phyloP scores from a whole-genome alignment of 2,797 vertebrate species.

The Otolemur crassicaudatus region DNA sequence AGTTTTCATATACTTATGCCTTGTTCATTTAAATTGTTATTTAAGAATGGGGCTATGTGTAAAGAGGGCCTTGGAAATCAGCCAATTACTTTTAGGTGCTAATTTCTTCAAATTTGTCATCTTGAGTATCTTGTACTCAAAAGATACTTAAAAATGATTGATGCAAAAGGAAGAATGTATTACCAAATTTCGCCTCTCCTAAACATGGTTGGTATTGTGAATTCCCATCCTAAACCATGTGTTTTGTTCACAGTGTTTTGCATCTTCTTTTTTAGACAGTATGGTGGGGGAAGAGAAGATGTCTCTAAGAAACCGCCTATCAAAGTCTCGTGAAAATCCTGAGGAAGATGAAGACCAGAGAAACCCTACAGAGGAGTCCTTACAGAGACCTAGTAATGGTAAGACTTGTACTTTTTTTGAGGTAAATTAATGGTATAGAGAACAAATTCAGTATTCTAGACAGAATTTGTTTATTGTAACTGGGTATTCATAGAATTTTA shows the following conservation, averaged over 20 bases:
- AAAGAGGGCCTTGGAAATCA: not conserved
- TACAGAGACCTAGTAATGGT: conserved; percentile 56
- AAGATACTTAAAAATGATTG: conserved; percentile 17
- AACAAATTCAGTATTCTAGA: not conserved
- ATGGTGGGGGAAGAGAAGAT: conserved; percentile 83
- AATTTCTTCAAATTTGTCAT: conserved; percentile 27
- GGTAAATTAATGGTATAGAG: not conserved
- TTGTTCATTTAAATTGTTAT: not conserved
- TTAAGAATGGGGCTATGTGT: not conserved
- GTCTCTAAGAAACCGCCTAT: conserved; percentile 81
- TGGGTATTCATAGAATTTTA: not conserved
- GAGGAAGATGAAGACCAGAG: conserved; percentile 75
- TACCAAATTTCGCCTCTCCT: not conserved
- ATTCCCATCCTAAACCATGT: not conserved
- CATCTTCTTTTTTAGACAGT: conserved; percentile 33
- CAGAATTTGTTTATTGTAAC: not conserved
- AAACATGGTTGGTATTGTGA: not conserved
- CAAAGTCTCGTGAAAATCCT: conserved; percentile 71
- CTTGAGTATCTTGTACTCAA: conserved; percentile 25
- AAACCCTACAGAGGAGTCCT: not conserved
- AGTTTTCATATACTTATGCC: not conserved
- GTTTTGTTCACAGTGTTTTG: not conserved
- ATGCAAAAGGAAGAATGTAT: not conserved
- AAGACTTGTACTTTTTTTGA: conserved; percentile 45
- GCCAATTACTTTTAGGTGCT: not conserved